These are phyloP conservation scores for Anastrepha ludens DNA, from an alignment of 1,140 invertebrate genomes.

Conservation along the genomic window DNA sequence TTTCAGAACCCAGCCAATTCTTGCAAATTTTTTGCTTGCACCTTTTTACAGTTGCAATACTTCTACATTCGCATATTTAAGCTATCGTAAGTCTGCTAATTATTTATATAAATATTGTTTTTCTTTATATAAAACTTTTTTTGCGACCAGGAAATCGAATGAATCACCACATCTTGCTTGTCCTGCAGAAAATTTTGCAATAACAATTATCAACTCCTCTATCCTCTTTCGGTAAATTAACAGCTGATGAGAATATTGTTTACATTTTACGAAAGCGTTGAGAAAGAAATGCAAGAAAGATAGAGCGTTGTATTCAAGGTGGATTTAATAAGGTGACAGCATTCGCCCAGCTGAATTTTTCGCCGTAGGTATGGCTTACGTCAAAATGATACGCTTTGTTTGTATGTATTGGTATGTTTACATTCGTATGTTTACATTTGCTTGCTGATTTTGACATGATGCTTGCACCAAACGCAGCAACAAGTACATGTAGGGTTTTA, in stretches of 20 bases:
- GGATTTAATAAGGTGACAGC: too few species aligned
- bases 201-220: constrained; percentile 7
- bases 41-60: not conserved
- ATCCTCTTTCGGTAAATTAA: not conserved
- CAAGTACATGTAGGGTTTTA: too few species aligned
- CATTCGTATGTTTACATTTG: too few species aligned
- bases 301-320: not conserved
- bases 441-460: too few species aligned
- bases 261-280: not conserved
- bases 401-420: too few species aligned
- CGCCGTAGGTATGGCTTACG: too few species aligned
- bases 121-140: not conserved
- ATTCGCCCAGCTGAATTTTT: too few species aligned
- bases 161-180: not conserved
- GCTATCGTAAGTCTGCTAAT: not conserved
- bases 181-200: constrained; percentile 3
- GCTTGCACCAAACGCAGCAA: too few species aligned
- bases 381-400: too few species aligned
- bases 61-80: not conserved
- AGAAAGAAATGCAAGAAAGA: not conserved
- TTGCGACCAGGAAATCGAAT: not conserved
- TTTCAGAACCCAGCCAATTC: too few species aligned
- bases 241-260: constrained; percentile 5
- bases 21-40: too few species aligned
- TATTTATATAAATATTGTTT: not conserved